Percentiles rank a stretch among this genome's conserved stretches.
These are phyloP conservation scores for Amazona vittata DNA, from an alignment of 2,113 vertebrate species.

Conservation along the genomic window DNA sequence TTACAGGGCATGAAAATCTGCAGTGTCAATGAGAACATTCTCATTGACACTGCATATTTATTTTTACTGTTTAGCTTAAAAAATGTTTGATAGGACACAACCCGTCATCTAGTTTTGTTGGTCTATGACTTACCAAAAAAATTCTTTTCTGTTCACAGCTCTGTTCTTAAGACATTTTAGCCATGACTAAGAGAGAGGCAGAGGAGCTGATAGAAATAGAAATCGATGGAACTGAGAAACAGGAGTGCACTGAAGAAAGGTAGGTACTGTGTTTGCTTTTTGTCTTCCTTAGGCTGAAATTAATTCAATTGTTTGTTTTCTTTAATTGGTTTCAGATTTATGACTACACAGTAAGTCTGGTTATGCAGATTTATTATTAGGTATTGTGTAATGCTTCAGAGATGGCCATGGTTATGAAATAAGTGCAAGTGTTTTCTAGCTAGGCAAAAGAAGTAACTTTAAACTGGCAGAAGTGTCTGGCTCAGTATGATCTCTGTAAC, in stretches of 20 bases:
- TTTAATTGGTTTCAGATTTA: neutral
- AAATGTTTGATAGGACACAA: neutral
- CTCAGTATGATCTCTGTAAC: neutral
- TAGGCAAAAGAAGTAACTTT: neutral
- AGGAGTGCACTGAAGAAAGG: conserved; percentile 95
- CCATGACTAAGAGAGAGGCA: conserved; percentile 95
- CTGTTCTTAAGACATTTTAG: conserved; percentile 55
- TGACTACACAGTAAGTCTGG: neutral
- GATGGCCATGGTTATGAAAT: neutral
- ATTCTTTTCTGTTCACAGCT: conserved; percentile 42
- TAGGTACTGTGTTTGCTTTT: conserved; percentile 56
- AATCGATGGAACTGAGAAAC: conserved; percentile 95
- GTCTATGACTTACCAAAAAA: neutral
- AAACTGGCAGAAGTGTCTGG: neutral
- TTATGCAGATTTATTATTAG: neutral
- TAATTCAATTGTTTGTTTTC: neutral
- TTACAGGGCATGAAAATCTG: neutral
- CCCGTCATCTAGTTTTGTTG: neutral
- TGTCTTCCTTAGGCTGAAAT: neutral
- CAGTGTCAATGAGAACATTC: neutral
- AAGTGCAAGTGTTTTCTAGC: neutral
- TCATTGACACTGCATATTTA: neutral
- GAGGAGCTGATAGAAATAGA: conserved; percentile 99
- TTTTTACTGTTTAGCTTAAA: neutral
- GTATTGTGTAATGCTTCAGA: neutral